A percentile compares a stretch with the other conserved stretches of the same genome.
Evolutionary conservation across 2,113 vertebrate species (phyloP).

Genomic region (Hydrolagus affinis): DNA sequence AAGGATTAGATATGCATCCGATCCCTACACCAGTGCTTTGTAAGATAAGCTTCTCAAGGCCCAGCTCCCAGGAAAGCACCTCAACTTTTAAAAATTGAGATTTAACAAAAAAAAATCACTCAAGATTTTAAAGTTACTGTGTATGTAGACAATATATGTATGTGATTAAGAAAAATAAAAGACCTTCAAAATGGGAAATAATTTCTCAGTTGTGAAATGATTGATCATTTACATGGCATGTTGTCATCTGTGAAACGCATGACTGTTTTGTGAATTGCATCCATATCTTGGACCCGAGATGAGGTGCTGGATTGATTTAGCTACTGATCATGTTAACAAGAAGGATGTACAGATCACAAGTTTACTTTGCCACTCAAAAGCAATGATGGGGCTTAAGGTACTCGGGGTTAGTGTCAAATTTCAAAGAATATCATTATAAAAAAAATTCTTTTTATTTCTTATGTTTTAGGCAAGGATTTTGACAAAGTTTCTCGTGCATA

Average conservation of each 20-base stretch:
- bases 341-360: not conserved
- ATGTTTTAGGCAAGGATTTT: no score
- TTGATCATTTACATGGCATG: not conserved
- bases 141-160: slow-evolving; percentile 65
- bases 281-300: not conserved
- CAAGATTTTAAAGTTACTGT: slow-evolving; percentile 67
- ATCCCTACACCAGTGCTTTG: slow-evolving; percentile 46
- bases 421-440: no score
- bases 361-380: no score
- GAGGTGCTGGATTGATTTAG: not conserved
- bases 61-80: slow-evolving; percentile 45
- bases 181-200: slow-evolving; percentile 57
- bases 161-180: slow-evolving; percentile 69
- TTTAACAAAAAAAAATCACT: slow-evolving; percentile 54
- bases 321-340: not conserved
- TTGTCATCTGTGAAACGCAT: not conserved
- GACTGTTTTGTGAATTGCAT: not conserved
- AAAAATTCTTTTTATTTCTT: no score
- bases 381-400: no score
- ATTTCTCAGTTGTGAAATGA: not conserved
- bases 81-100: slow-evolving; percentile 38
- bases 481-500: no score
- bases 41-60: slow-evolving; percentile 35
- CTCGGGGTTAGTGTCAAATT: no score
- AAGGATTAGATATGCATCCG: slow-evolving; percentile 45